These are phyloP conservation scores for Aphidius gifuensis DNA, from an alignment of 1,140 invertebrate species.

Conservation along the genomic window DNA sequence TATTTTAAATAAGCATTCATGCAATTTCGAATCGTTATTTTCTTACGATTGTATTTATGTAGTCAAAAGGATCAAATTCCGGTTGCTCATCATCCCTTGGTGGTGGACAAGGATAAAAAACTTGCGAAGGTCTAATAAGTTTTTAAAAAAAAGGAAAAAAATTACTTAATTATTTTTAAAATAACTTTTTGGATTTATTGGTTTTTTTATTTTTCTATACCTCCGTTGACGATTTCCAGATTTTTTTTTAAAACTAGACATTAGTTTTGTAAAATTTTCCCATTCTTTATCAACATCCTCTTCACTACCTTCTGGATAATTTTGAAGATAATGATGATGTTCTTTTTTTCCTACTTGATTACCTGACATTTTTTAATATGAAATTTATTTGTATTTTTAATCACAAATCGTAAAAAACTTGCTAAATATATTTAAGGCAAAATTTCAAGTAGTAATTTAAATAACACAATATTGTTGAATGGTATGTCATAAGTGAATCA, in stretches of 20 bases:
- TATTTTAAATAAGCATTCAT: no score
- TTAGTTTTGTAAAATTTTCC: conserved; percentile 60
- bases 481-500: conserved; percentile 16
- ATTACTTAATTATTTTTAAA: neutral
- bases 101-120: conserved; percentile 67
- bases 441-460: neutral
- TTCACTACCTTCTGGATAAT: conserved; percentile 49
- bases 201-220: conserved; percentile 30
- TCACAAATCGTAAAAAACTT: neutral
- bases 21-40: neutral
- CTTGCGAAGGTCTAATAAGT: conserved; percentile 53
- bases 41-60: conserved; percentile 61
- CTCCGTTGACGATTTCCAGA: conserved; percentile 48
- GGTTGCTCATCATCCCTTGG: conserved; percentile 57
- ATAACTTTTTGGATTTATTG: neutral
- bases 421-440: neutral
- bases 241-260: conserved; percentile 57
- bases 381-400: conserved; percentile 7
- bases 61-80: conserved; percentile 59
- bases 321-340: conserved; percentile 30
- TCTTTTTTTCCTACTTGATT: conserved; percentile 47
- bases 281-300: conserved; percentile 60
- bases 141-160: conserved; percentile 11
- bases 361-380: conserved; percentile 34
- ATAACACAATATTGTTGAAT: no score